Evolutionary conservation across 2,113 vertebrate species (phyloP).

Genomic region (Siphamia tubifer): DNA sequence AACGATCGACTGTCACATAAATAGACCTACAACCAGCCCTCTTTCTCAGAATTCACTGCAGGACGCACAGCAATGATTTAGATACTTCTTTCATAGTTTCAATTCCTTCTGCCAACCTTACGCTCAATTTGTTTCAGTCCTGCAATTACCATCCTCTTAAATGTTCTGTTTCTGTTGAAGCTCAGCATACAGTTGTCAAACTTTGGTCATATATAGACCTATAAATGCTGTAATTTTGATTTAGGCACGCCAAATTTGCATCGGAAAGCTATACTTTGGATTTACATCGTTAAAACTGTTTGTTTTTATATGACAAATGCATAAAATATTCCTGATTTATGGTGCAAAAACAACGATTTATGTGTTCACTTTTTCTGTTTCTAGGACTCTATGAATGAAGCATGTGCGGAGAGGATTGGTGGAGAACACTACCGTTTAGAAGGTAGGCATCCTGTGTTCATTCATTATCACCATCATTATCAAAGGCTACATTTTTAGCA

Average conservation of each 20-base stretch:
- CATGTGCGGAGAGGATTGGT: conserved; percentile 83
- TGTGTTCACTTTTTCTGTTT: conserved; percentile 33
- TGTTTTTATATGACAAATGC: conserved; percentile 56
- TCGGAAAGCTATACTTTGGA: conserved; percentile 38
- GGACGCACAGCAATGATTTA: conserved; percentile 17
- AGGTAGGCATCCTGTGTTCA: conserved; percentile 78
- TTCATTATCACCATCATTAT: background rate
- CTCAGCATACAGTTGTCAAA: conserved; percentile 52
- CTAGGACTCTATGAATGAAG: conserved; percentile 87
- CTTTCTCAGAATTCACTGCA: conserved; percentile 45
- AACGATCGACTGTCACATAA: conserved; percentile 38
- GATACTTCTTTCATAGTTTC: conserved; percentile 35
- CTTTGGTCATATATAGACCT: conserved; percentile 51
- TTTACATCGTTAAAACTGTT: conserved; percentile 46
- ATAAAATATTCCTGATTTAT: conserved; percentile 6
- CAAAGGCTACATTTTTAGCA: background rate
- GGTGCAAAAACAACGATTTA: conserved; percentile 30
- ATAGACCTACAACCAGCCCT: conserved; percentile 43
- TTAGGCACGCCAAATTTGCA: background rate
- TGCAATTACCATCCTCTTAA: conserved; percentile 60
- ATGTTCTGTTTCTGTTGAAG: conserved; percentile 49
- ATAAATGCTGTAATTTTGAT: conserved; percentile 56
- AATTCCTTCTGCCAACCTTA: conserved; percentile 48
- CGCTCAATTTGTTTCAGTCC: conserved; percentile 49
- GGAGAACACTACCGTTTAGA: conserved; percentile 93